phyloP scores from a whole-genome alignment of 2,888 invertebrate genomes.

The Prostheceraeus crozeri region DNA sequence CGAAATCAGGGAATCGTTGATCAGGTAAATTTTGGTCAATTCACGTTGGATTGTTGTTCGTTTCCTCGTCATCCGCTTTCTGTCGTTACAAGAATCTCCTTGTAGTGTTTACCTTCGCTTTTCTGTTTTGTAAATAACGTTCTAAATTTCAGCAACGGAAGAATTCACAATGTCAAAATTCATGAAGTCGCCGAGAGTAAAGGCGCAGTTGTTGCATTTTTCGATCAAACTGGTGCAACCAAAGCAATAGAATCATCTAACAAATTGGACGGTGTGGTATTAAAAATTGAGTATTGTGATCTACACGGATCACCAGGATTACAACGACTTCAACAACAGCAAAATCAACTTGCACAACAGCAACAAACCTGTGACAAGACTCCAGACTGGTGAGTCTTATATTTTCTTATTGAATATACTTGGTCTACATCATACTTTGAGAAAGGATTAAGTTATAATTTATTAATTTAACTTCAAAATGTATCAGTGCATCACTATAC shows the following conservation, averaged over 20 bases:
- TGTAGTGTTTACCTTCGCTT: not conserved
- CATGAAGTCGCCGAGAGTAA: conserved; percentile 28
- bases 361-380: no score
- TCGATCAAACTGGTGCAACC: conserved; percentile 83
- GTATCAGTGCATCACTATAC: no score
- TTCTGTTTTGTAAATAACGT: not conserved
- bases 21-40: conserved; percentile 67
- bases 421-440: no score
- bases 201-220: conserved; percentile 62
- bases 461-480: no score
- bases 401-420: no score
- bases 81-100: not conserved
- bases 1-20: conserved; percentile 90
- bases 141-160: conserved; percentile 22
- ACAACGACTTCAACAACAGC: no score
- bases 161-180: conserved; percentile 30
- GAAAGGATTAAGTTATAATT: no score
- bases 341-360: no score
- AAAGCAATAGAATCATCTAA: conserved; percentile 33
- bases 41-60: conserved; percentile 1
- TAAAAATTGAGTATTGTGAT: conserved; percentile 33
- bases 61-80: not conserved
- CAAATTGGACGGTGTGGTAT: conserved; percentile 10
- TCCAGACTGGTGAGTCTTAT: no score
- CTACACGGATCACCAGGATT: no score